Evolutionary conservation across 2,888 invertebrate species (phyloP), one percentile per base, ranked within the genome.

Genomic region (Phengaris alcon): DNA sequence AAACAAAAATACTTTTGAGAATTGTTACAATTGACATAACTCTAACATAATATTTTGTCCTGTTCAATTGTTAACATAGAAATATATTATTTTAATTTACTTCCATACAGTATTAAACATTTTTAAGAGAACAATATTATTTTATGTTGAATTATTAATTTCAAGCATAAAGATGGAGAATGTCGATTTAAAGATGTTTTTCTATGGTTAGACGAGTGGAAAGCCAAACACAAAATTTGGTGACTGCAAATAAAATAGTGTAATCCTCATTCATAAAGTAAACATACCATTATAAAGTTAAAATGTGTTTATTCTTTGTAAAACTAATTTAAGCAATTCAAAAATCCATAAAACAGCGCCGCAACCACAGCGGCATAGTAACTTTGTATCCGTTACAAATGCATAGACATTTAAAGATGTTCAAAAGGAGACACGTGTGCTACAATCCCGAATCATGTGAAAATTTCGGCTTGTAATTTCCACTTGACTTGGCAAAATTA

Each of bases 221-320:
- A 64, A 35, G 64, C 10, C 6, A 12, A 64, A 64, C 22, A 6
- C 35, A 64, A 22, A 22, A 64, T 22, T 64, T 44, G 7, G 1
- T 13, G 64, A 64, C 64, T 44, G 64, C 64, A 64, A 64, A 64
- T 64, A 64, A 64, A 64, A 64, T 64, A 64, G 35, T 44, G 12
- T 3, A 9, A 22, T 54, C 13, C 2, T 9, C 35, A 22, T 59
- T 59, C 5, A 59, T 5, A 22, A 22, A 59, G 10, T 8, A 15
- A 10, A 22, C 22, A 48, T 3, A 48, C 48, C 48, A 3, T 35
- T 35, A 35, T 35, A 35, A 35, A 35, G 35, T 35, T 35, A 3
- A 35, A 35, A 2, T 35, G 35, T 35, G 35, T 35, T 35, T 35
- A 3, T 35, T 35, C 35, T 4, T 35, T 35, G 35, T 35, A 35